Percentiles rank a stretch among this genome's conserved stretches.
Evolutionary conservation across 2,113 vertebrate genomes (phyloP).

Genomic region (Grallaria varia): DNA sequence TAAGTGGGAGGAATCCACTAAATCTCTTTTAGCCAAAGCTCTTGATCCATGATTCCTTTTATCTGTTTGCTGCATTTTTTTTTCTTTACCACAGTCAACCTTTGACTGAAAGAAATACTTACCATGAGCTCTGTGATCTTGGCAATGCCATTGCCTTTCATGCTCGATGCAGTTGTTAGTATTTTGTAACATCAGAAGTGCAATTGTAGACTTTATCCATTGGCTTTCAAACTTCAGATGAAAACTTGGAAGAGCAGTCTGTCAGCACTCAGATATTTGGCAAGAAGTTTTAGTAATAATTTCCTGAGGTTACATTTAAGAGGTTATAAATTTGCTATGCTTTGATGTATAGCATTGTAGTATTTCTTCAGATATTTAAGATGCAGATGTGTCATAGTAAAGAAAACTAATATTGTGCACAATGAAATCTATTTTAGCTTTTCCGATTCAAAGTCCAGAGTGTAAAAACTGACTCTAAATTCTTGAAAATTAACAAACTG

Average conservation of each 20-base stretch:
- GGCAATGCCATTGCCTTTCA: slow-evolving; percentile 1
- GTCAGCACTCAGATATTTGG: slow-evolving; percentile 47
- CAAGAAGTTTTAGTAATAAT: slow-evolving; percentile 36
- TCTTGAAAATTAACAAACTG: background rate
- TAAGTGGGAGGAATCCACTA: background rate
- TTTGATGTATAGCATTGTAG: slow-evolving; percentile 42
- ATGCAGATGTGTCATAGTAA: background rate
- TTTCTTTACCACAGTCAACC: background rate
- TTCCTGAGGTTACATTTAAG: slow-evolving; percentile 51
- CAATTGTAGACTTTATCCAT: slow-evolving; percentile 37
- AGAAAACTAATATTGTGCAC: background rate
- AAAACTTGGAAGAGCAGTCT: slow-evolving; percentile 44
- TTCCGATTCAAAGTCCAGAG: background rate
- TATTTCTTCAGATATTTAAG: slow-evolving; percentile 35
- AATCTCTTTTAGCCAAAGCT: background rate
- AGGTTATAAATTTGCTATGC: slow-evolving; percentile 43
- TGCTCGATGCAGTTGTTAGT: slow-evolving; percentile 23
- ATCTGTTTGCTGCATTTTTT: background rate
- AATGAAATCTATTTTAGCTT: background rate
- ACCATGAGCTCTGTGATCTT: background rate
- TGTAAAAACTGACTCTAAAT: background rate
- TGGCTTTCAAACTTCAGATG: slow-evolving; percentile 7
- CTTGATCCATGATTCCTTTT: background rate
- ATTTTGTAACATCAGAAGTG: slow-evolving; percentile 25
- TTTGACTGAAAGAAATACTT: slow-evolving; percentile 18